Conservation (phyloP, 2,113 vertebrate species). For the Motacilla alba region DNA sequence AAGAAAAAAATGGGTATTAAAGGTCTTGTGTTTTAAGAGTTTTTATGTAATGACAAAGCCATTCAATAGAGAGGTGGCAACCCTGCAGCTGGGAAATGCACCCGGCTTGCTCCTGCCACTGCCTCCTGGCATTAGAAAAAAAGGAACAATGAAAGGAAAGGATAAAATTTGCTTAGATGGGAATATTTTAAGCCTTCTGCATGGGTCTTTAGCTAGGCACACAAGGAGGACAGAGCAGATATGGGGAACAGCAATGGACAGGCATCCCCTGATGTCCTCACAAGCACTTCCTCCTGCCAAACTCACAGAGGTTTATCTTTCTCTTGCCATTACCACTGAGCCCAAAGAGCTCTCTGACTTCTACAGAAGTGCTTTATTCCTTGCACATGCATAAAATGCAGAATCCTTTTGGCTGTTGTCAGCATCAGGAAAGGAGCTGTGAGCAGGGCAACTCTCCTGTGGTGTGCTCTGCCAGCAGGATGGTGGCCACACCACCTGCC, state of each 20-base stretch:
- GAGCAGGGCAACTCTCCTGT: accelerated
- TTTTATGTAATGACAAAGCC: constrained; percentile 10
- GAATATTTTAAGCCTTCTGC: constrained; percentile 16
- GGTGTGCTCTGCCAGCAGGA: background rate
- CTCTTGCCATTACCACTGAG: background rate
- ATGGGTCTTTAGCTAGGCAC: background rate
- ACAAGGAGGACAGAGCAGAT: accelerated
- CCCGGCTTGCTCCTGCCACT: background rate
- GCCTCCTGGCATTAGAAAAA: constrained; percentile 12
- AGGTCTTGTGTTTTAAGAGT: background rate
- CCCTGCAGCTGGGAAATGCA: constrained; percentile 27
- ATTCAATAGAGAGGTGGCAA: constrained; percentile 35
- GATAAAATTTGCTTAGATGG: background rate
- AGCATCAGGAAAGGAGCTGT: background rate
- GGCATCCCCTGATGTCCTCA: accelerated
- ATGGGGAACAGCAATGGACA: accelerated
- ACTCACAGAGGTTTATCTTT: background rate
- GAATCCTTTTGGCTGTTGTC: background rate
- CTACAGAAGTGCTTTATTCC: background rate
- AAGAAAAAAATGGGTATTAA: background rate
- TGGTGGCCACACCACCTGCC: background rate
- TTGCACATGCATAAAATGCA: background rate
- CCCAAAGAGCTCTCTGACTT: background rate
- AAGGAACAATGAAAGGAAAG: background rate
- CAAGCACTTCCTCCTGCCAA: accelerated